Conservation (phyloP, 2,113 vertebrate genomes). For the Pedionomus torquatus region DNA sequence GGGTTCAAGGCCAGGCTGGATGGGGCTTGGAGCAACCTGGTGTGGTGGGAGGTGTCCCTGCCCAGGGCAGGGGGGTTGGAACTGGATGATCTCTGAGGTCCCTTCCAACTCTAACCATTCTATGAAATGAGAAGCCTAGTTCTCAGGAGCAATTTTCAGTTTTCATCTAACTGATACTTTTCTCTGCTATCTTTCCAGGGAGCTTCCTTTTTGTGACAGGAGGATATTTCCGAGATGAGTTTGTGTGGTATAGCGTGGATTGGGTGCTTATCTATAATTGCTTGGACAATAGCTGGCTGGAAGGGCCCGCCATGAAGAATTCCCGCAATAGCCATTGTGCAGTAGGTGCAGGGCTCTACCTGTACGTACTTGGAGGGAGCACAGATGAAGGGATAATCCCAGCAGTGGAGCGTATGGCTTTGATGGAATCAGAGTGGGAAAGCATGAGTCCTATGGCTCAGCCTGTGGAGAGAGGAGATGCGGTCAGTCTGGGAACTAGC, state of each 20-base stretch:
- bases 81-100: no score
- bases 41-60: no score
- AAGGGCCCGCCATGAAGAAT: slow-evolving; percentile 82
- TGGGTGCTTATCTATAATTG: slow-evolving; percentile 86
- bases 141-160: not conserved
- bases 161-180: fast-evolving
- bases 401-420: slow-evolving; percentile 80
- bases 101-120: no score
- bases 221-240: slow-evolving; percentile 84
- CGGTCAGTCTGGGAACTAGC: slow-evolving; percentile 56
- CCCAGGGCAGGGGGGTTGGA: no score
- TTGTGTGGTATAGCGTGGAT: slow-evolving; percentile 88
- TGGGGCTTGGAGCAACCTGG: no score
- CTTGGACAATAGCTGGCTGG: slow-evolving; percentile 79
- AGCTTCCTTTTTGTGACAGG: slow-evolving; percentile 83
- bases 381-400: slow-evolving; percentile 80
- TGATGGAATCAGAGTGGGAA: slow-evolving; percentile 79
- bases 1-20: no score
- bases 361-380: slow-evolving; percentile 86
- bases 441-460: slow-evolving; percentile 78
- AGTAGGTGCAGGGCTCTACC: slow-evolving; percentile 70
- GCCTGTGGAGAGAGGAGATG: slow-evolving; percentile 85
- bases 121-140: not conserved
- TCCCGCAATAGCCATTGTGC: slow-evolving; percentile 88
- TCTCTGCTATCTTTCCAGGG: slow-evolving; percentile 58